Base-by-base conservation (phyloP, 2,888 invertebrate genomes). In the Nymphalis urticae region DNA sequence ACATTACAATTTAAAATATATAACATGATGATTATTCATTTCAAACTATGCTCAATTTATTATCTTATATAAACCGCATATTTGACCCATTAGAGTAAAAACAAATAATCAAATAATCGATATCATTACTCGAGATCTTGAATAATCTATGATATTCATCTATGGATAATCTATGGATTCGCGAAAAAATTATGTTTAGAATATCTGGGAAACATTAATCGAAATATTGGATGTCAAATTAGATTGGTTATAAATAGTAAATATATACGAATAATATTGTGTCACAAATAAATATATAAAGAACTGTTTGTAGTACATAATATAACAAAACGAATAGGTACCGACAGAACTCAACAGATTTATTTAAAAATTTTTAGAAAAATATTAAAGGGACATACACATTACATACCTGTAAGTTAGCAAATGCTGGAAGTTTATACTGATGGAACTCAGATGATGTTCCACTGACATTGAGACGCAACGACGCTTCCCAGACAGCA, bases 401-500 rank as follows among this genome's bases (percentile, higher is more conserved):
- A 50, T 24, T 47, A 24, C 54, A 9, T 59, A 76, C 77, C 75
- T 94, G 94, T 1, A 97, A 90, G 67, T 96, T 96, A 72, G 95
- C 94, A 84, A 98, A 98, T 0, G 96, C 91, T 0, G 96, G 96
- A 82, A 94, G 75, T 17, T 85, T 88, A 75, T 94, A 90, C 62
- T 87, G 84, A 19, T 94, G 81, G 80, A 97, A 97, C 64, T 94
- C 93, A 0, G 89, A 72, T 72, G 96, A 95, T 0, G 94, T 90
- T 0, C 95, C 96, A 59, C 89, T 90, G 0, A 96, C 86, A 75
- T 94, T 95, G 64, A 93, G 87, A 0, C 85, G 88, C 56, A 95
- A 90, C 64, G 96, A 96, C 2, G 93, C 90, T 17, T 95, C 90
- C 98, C 98, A 98, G 0, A 98, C 95, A 0, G 94, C 94, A 48